A percentile compares a stretch with the other conserved stretches of the same genome.
These are phyloP conservation scores for Anguilla pacifica DNA, from an alignment of 2,797 vertebrate genomes.

Conservation along the genomic window DNA sequence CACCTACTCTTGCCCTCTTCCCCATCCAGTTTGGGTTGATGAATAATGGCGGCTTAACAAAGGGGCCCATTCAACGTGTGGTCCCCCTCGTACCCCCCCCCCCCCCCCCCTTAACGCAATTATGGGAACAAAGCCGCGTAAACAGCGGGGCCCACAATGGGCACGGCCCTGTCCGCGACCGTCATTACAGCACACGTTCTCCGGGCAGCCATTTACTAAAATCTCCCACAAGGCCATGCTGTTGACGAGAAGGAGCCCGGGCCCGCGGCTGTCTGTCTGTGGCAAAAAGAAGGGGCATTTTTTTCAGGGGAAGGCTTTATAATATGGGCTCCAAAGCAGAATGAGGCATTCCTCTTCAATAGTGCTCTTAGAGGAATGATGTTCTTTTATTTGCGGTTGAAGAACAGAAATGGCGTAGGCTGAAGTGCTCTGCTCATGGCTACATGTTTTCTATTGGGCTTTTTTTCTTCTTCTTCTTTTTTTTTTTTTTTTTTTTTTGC, in stretches of 20 bases:
- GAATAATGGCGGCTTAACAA: conserved; percentile 77
- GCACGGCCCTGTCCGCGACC: conserved; percentile 42
- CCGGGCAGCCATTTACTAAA: conserved; percentile 47
- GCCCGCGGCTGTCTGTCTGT: conserved; percentile 16
- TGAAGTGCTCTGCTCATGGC: background rate
- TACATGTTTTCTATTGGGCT: conserved; percentile 5
- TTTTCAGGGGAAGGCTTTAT: conserved; percentile 16
- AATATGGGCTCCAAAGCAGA: conserved; percentile 15
- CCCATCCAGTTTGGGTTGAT: conserved; percentile 70
- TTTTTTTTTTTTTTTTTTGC: conserved; percentile 3
- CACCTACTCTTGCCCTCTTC: conserved; percentile 58
- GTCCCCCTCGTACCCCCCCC: conserved; percentile 45
- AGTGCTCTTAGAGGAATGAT: conserved; percentile 7
- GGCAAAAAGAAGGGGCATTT: background rate
- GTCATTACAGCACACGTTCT: conserved; percentile 53
- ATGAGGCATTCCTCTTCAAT: conserved; percentile 7
- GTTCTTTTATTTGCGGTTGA: conserved; percentile 12
- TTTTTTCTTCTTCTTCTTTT: background rate
- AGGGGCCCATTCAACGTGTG: conserved; percentile 70
- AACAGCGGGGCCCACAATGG: conserved; percentile 63
- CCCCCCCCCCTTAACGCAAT: conserved; percentile 58
- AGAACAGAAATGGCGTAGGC: conserved; percentile 21
- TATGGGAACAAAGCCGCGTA: conserved; percentile 75
- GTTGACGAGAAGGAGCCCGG: conserved; percentile 51
- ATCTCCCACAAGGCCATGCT: conserved; percentile 41